phyloP scores from a whole-genome alignment of 1,140 invertebrate genomes.

The Hycleus cichorii region DNA sequence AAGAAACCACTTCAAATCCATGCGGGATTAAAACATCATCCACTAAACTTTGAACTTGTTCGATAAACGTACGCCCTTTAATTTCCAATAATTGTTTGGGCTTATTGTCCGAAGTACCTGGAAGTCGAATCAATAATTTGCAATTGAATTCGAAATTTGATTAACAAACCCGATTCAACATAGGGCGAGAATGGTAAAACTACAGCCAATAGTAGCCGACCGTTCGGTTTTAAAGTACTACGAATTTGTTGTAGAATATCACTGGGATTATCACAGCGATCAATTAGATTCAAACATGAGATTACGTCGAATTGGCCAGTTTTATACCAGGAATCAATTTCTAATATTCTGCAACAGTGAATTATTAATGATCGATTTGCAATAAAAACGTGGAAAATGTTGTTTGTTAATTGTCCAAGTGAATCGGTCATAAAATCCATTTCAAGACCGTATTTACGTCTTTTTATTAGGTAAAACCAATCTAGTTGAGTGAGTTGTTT shows the following conservation, averaged over 20 bases:
- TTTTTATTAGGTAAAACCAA: too few relatives aligned
- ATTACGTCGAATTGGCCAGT: constrained; percentile 66
- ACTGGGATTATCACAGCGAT: constrained; percentile 76
- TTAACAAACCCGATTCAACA: constrained; percentile 64
- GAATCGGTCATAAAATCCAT: neutral
- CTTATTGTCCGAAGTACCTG: constrained; percentile 57
- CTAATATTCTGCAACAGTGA: constrained; percentile 59
- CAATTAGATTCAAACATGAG: constrained; percentile 81
- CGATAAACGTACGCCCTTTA: constrained; percentile 63
- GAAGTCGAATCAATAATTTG: constrained; percentile 6
- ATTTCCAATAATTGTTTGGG: constrained; percentile 66
- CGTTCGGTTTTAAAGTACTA: constrained; percentile 55
- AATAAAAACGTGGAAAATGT: too few relatives aligned
- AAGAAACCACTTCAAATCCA: constrained; percentile 65
- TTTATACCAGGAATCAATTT: constrained; percentile 65
- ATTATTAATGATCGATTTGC: neutral
- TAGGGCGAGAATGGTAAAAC: constrained; percentile 86
- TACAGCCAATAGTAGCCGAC: constrained; percentile 69
- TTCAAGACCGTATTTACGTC: neutral
- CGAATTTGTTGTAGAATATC: constrained; percentile 64
- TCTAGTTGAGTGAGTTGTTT: too few relatives aligned
- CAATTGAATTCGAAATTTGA: neutral
- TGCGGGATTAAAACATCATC: constrained; percentile 60
- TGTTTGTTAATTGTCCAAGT: too few relatives aligned
- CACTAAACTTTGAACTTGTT: constrained; percentile 66